Percentiles rank a stretch among this genome's conserved stretches.
phyloP scores from a whole-genome alignment of 2,113 vertebrate genomes.

The Riparia riparia region DNA sequence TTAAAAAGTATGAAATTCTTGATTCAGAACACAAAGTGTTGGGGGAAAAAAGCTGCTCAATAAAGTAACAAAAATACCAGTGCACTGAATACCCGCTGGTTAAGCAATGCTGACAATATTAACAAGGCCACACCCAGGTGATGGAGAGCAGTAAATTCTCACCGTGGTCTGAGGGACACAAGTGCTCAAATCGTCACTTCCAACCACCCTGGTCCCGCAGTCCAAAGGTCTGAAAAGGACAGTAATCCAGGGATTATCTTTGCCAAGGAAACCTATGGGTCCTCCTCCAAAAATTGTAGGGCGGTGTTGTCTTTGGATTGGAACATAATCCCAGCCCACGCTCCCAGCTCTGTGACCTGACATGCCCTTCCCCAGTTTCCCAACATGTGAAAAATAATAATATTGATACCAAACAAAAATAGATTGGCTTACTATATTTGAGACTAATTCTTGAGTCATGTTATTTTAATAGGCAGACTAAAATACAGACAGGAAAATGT shows the following conservation, averaged over 20 bases:
- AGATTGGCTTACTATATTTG: not conserved
- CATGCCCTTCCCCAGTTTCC: not conserved
- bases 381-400: not conserved
- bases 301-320: not conserved
- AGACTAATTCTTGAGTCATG: not conserved
- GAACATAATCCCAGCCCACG: not conserved
- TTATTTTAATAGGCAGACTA: not conserved
- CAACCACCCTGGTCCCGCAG: not conserved
- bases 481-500: not conserved
- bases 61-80: not conserved
- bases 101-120: not conserved
- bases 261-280: not conserved
- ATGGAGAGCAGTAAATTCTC: not conserved
- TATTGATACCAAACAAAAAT: not conserved
- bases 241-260: not conserved
- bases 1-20: not conserved
- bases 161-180: fast-evolving
- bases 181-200: not conserved
- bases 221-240: not conserved
- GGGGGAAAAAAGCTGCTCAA: not conserved
- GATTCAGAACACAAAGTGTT: not conserved
- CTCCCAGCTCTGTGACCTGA: not conserved
- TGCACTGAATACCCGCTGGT: not conserved
- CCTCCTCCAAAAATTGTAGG: not conserved
- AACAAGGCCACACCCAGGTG: not conserved